Base-by-base conservation (phyloP, 2,113 vertebrate genomes). In the Puntigrus tetrazona region DNA sequence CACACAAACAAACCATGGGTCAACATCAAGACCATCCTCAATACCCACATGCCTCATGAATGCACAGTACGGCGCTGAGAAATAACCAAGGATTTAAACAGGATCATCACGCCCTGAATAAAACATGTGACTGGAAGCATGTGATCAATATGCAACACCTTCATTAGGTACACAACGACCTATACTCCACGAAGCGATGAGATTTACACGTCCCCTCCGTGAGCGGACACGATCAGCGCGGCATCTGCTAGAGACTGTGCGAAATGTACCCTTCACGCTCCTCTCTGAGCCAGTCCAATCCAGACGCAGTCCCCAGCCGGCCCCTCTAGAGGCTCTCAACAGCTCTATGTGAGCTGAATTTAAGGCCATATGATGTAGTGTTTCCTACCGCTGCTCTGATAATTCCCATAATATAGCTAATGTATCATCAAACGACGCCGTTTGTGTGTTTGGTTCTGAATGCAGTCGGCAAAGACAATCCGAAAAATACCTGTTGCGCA, bases 131-230 rank as follows among this genome's bases (percentile, higher is more conserved):
- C 41, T 10, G 10, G 31, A 18, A 59, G 38, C 50, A 79, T 55
- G 36, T 36, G 41, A 80, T 73, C 84, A 73, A 85, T 80, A 36
- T 72, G 36, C 69, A 34, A 59, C 43, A 72, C 5, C 34, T 85
- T 85, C 18, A 63, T 72, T 61, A 78, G n/a, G 38, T 43, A 72
- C 63, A 78, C n/a, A 63, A 34, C 5, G 29, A 65, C 41, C 34
- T 73, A n/a, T 65, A 18, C 61, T 25, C 10, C 22, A 45, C 16
- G 36, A 57, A 25, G 27, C 14, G 6, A 10, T 45, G 29, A 77
- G 47, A 34, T 41, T 50, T 41, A 27, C 5, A 5, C 13, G 34
- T 34, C 69, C 38, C 38, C 38, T 45, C 11, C 3, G 2, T 45
- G 25, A 72, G 29, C 18, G 11, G 57, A 45, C 69, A 14, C 22